Evolutionary conservation across 2,888 invertebrate genomes (phyloP).

Genomic region (Brenthis hecate): DNA sequence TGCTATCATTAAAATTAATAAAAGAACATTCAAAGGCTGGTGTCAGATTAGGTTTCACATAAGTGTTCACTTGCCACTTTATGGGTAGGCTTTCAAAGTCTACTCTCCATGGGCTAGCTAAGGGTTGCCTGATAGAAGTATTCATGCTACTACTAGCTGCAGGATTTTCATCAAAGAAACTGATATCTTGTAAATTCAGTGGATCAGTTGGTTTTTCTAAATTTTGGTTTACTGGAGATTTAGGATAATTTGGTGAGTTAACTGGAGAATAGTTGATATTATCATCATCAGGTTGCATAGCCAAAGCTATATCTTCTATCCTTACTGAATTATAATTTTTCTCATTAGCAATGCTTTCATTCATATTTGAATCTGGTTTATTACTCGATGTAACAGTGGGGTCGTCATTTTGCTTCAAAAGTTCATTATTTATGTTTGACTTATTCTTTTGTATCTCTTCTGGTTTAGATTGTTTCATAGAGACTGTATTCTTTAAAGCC

Average conservation of each 20-base stretch:
- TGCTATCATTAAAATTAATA: constrained; percentile 59
- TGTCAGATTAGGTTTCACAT: constrained; percentile 77
- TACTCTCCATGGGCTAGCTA: constrained; percentile 75
- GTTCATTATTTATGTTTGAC: not conserved
- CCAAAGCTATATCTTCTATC: constrained; percentile 69
- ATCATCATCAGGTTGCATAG: constrained; percentile 55
- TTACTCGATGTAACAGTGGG: not conserved
- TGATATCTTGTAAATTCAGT: constrained; percentile 60
- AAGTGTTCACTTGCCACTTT: constrained; percentile 73
- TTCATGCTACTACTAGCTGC: constrained; percentile 77
- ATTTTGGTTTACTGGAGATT: constrained; percentile 35
- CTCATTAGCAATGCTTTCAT: constrained; percentile 27
- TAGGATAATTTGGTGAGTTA: constrained; percentile 53
- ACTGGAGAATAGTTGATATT: constrained; percentile 70
- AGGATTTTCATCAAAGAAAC: constrained; percentile 73
- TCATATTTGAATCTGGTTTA: constrained; percentile 11
- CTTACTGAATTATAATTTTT: constrained; percentile 58
- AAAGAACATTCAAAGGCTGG: constrained; percentile 76
- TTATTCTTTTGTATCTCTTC: constrained; percentile 3
- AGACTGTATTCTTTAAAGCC: constrained; percentile 54
- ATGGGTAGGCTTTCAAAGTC: constrained; percentile 70
- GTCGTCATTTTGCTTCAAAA: not conserved
- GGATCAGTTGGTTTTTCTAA: constrained; percentile 50
- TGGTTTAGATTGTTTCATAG: constrained; percentile 46
- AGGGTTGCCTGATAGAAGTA: constrained; percentile 58